Evolutionary conservation across 1,140 invertebrate species (phyloP).

Genomic region (Acyrthosiphon pisum): DNA sequence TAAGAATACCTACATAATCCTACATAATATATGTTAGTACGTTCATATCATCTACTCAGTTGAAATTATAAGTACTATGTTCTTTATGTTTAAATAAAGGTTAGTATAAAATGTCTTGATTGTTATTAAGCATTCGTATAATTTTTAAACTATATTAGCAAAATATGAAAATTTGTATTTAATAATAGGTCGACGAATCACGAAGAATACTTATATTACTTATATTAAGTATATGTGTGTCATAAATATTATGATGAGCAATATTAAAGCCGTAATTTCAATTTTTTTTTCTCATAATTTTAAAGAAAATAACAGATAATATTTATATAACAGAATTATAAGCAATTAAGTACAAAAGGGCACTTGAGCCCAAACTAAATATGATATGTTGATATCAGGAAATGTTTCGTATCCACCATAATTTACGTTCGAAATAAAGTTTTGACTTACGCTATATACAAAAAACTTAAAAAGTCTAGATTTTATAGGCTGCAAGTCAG

Average conservation of each 20-base stretch:
- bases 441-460: not conserved
- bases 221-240: not conserved
- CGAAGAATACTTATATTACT: not conserved
- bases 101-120: not conserved
- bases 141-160: no score
- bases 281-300: not conserved
- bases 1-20: no score
- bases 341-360: not conserved
- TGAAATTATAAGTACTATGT: not conserved
- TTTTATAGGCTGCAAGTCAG: not conserved
- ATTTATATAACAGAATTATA: no score
- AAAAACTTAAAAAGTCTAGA: not conserved
- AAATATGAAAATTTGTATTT: not conserved
- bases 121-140: not conserved
- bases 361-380: not conserved
- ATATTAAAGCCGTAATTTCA: not conserved
- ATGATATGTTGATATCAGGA: not conserved
- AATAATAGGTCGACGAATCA: not conserved
- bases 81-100: not conserved
- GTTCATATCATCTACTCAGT: not conserved
- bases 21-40: no score
- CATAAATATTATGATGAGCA: not conserved
- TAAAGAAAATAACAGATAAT: not conserved
- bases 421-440: not conserved
- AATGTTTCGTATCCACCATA: not conserved